Percentiles rank a stretch among this genome's conserved stretches.
Evolutionary conservation across 2,797 vertebrate genomes (phyloP).

Genomic region (Chrosomus eos): DNA sequence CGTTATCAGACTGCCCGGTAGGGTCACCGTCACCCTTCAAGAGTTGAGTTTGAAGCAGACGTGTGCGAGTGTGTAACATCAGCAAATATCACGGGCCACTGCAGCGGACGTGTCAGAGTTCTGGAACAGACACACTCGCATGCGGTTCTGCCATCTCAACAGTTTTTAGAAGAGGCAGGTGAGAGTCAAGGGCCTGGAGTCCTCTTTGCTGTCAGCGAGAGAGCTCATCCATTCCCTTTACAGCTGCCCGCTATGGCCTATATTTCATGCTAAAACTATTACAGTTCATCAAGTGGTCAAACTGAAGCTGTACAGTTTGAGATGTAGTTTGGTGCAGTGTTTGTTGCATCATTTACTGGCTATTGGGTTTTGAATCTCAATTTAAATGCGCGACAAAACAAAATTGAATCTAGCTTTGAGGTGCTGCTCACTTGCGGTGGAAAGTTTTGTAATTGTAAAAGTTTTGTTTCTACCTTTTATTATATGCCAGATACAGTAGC

Average conservation of each 20-base stretch:
- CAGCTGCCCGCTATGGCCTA: neutral
- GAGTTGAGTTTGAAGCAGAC: conserved; percentile 1
- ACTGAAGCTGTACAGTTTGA: neutral
- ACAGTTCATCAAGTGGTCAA: neutral
- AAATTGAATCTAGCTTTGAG: neutral
- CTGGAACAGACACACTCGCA: conserved; percentile 32
- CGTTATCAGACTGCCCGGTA: neutral
- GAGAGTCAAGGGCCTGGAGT: conserved; percentile 28
- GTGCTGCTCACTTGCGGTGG: neutral
- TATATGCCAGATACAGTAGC: too few relatives aligned
- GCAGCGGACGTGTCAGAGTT: conserved; percentile 33
- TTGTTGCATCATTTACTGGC: neutral
- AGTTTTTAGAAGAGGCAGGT: conserved; percentile 48
- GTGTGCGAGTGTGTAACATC: conserved; percentile 23
- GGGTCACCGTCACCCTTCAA: conserved; percentile 11
- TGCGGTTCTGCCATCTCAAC: conserved; percentile 53
- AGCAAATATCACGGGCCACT: conserved; percentile 44
- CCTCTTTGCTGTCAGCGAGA: conserved; percentile 26
- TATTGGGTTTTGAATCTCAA: neutral
- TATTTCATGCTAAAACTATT: conserved; percentile 23
- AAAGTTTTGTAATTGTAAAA: neutral
- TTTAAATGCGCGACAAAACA: neutral
- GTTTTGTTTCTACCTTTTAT: neutral
- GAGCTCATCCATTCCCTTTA: conserved; percentile 45
- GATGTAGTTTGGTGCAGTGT: neutral